A percentile compares a stretch with the other conserved stretches of the same genome.
These are phyloP conservation scores for Seriola quinqueradiata DNA, from an alignment of 2,113 vertebrate species.

Conservation along the genomic window DNA sequence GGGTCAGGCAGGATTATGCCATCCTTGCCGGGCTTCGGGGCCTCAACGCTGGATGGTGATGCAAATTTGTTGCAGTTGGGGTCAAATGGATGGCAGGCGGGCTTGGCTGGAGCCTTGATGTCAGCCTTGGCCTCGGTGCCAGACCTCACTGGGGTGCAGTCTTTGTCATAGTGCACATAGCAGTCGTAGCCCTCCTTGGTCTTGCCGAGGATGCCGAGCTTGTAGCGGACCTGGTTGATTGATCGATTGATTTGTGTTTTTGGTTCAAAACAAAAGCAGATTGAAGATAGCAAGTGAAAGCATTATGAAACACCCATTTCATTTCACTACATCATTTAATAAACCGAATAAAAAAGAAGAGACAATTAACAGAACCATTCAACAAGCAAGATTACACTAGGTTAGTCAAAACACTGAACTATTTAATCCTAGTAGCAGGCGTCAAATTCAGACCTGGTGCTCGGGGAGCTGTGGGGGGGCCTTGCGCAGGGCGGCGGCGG, in stretches of 20 bases:
- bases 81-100: slow-evolving; percentile 84
- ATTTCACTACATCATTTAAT: slow-evolving; percentile 66
- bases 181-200: slow-evolving; percentile 86
- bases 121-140: slow-evolving; percentile 40
- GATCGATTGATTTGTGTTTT: slow-evolving; percentile 60
- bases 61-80: slow-evolving; percentile 79
- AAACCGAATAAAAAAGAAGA: slow-evolving; percentile 48
- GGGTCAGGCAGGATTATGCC: slow-evolving; percentile 81
- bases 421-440: slow-evolving; percentile 52
- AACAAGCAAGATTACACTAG: slow-evolving; percentile 53
- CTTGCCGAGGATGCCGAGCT: slow-evolving; percentile 80
- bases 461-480: slow-evolving; percentile 72
- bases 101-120: slow-evolving; percentile 57
- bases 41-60: slow-evolving; percentile 14
- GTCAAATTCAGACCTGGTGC: slow-evolving; percentile 81
- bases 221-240: slow-evolving; percentile 79
- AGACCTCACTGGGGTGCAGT: slow-evolving; percentile 77
- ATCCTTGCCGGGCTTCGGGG: slow-evolving; percentile 45
- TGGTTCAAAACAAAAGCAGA: slow-evolving; percentile 67
- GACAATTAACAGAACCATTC: slow-evolving; percentile 37
- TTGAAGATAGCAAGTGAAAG: slow-evolving; percentile 56
- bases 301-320: slow-evolving; percentile 62
- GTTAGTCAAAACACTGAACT: slow-evolving; percentile 47
- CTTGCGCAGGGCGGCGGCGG: slow-evolving; percentile 72
- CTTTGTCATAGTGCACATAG: slow-evolving; percentile 85